Base-by-base conservation (phyloP, 2,113 vertebrate species). In the Ellobius talpinus region DNA sequence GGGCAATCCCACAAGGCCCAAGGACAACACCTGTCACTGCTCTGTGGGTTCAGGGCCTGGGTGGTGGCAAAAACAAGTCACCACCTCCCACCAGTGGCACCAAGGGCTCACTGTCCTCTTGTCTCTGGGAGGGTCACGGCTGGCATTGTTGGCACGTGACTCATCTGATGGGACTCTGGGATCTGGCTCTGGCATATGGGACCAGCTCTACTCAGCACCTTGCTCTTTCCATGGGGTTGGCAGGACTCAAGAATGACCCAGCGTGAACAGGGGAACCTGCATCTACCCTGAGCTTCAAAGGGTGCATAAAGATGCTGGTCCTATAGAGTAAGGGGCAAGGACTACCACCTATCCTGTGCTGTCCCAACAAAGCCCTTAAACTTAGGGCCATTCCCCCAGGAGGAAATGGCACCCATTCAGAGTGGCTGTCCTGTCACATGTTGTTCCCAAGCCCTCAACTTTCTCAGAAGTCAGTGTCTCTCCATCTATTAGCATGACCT, bases 11-110 rank as follows among this genome's bases (percentile, higher is more conserved):
- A 65, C 4, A 10, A 8, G 47, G n/a, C 63, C 66, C 0, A n/a
- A 47, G 89, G 76, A 4, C 65, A 88, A 12, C 8, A 52, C 42
- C 45, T 17, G 21, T 74, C 45, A 36, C 31, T 42, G 47, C 24
- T 33, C n/a, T 36, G 45, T 1, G 23, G 0, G 11, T 4, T 24
- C 33, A 70, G 19, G 16, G 72, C 36, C 33, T 3, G 5, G 42
- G 2, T 1, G 0, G 63, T 2, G 11, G 2, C 21, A 3, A 36
- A 31, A 7, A 11, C 47, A 21, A 14, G 61, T 4, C 21, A 42
- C 58, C 29, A 55, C 36, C 45, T 70, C 77, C 39, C 8, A 26
- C 5, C 1, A 9, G 76, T 31, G 72, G 12, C 19, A 17, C 85
- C 5, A 31, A 87, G 24, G 45, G 45, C 52, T 29, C 24, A 4